phyloP scores from a whole-genome alignment of 1,140 invertebrate genomes.

The Lordiphosa mommai region DNA sequence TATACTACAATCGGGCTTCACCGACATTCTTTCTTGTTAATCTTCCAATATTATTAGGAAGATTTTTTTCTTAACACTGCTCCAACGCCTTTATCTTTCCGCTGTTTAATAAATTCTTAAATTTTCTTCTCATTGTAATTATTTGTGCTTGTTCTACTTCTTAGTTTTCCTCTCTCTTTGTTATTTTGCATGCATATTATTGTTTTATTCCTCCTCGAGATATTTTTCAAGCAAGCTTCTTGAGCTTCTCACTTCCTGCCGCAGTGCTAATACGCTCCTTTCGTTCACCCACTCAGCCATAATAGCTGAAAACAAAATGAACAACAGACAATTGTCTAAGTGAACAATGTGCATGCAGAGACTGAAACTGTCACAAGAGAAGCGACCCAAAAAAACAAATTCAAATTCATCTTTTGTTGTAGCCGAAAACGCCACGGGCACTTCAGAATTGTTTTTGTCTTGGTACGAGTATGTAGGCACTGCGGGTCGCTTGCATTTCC shows the following conservation, averaged over 20 bases:
- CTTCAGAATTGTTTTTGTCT: not conserved
- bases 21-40: too few relatives aligned
- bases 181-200: not conserved
- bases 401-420: conserved; percentile 35
- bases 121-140: not conserved
- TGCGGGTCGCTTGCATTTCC: not conserved
- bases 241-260: conserved; percentile 7
- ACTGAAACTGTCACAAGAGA: conserved; percentile 34
- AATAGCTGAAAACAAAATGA: conserved; percentile 14
- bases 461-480: not conserved
- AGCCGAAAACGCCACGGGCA: not conserved
- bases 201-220: conserved; percentile 1
- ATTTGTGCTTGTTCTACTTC: conserved; percentile 14
- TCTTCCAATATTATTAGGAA: too few relatives aligned
- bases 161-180: not conserved
- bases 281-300: conserved; percentile 14
- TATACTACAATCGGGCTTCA: too few relatives aligned
- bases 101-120: not conserved
- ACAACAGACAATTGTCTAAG: conserved; percentile 21
- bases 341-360: conserved; percentile 27
- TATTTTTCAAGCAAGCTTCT: conserved; percentile 13
- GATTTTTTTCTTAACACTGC: too few relatives aligned
- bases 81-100: not conserved
- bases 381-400: conserved; percentile 48
- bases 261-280: conserved; percentile 48